These are phyloP conservation scores for Hypocryptadius cinnamomeus DNA, from an alignment of 2,113 vertebrate genomes.

Conservation along the genomic window DNA sequence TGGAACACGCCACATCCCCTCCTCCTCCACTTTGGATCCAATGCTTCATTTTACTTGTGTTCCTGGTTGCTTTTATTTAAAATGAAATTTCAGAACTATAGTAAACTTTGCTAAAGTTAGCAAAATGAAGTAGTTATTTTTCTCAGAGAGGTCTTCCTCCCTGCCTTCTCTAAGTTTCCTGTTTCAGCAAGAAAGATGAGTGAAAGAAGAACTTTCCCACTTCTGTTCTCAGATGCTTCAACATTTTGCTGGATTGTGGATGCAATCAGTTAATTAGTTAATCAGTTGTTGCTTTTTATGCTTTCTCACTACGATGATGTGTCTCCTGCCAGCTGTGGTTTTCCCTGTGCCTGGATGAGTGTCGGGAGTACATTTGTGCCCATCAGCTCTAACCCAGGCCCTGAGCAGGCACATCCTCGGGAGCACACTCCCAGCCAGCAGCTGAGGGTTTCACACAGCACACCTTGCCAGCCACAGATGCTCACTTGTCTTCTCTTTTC, in stretches of 20 bases:
- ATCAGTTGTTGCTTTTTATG: neutral
- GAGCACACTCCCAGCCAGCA: neutral
- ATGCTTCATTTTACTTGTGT: neutral
- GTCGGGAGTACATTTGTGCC: neutral
- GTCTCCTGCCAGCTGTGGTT: neutral
- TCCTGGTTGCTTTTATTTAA: neutral
- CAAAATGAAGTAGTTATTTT: neutral
- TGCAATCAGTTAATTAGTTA: neutral
- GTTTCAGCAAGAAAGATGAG: neutral
- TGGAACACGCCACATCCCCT: neutral
- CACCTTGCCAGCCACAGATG: neutral
- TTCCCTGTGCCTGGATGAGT: neutral
- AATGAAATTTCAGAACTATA: neutral
- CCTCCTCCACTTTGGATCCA: neutral
- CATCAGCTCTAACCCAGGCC: neutral
- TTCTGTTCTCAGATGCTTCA: neutral
- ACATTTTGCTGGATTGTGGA: neutral
- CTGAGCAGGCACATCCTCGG: neutral
- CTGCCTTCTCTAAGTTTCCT: neutral
- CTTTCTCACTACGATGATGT: neutral
- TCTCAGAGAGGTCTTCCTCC: neutral
- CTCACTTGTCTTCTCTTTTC: neutral
- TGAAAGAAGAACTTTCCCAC: neutral
- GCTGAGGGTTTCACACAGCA: neutral
- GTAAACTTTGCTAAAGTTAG: neutral